Conservation (phyloP, 2,888 invertebrate genomes). For the Andrena chrysosceles region DNA sequence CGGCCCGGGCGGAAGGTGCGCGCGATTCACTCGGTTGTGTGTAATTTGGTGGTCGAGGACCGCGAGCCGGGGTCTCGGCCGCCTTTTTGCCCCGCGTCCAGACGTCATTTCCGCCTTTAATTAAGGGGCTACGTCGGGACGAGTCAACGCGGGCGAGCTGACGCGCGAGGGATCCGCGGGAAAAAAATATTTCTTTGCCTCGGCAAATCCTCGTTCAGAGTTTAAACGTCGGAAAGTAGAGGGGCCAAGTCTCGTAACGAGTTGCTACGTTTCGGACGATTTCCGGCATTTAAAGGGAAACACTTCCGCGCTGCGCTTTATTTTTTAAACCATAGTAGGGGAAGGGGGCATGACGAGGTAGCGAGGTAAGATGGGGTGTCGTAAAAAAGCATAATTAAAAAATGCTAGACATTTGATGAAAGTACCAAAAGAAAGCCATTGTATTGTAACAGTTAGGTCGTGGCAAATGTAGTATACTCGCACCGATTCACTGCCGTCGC, state of each 20-base stretch:
- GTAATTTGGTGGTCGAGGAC: conserved; percentile 56
- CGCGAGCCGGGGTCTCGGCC: background rate
- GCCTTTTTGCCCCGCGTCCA: conserved; percentile 18
- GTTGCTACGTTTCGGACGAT: background rate
- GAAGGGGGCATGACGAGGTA: no score
- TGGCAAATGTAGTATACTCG: no score
- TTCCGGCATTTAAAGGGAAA: background rate
- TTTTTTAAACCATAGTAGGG: no score
- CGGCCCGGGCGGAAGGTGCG: background rate
- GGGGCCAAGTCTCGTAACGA: background rate
- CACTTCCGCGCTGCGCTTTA: background rate
- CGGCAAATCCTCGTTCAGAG: background rate
- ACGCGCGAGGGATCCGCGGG: background rate
- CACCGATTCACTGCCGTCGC: background rate
- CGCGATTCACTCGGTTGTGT: conserved; percentile 45
- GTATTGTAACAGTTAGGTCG: no score
- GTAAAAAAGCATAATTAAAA: no score
- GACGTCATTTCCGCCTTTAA: conserved; percentile 55
- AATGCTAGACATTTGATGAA: no score
- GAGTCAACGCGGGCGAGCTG: conserved; percentile 22
- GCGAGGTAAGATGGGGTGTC: no score
- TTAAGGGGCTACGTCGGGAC: conserved; percentile 40
- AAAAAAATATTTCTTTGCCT: background rate
- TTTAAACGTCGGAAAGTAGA: conserved; percentile 11
- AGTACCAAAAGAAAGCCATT: no score